A percentile compares a stretch with the other conserved stretches of the same genome.
Evolutionary conservation across 1,140 invertebrate species (phyloP).

Genomic region (Bombus cullumanus): DNA sequence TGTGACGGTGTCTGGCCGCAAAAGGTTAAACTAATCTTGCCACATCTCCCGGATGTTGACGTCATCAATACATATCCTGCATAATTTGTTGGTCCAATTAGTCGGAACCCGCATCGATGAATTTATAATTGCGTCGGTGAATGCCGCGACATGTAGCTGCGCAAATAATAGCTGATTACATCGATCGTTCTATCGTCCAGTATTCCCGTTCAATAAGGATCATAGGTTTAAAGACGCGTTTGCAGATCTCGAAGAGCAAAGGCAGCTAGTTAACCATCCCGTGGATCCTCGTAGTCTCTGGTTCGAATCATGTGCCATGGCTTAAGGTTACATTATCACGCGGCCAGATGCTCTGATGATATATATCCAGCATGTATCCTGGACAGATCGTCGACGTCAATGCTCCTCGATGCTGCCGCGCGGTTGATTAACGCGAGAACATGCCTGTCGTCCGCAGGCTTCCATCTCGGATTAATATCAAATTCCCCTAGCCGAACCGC

Average conservation of each 20-base stretch:
- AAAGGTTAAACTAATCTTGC: too few species aligned
- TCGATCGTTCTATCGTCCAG: neutral
- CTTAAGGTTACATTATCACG: constrained; percentile 47
- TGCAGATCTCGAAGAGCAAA: neutral
- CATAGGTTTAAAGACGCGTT: constrained; percentile 37
- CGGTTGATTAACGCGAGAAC: constrained; percentile 65
- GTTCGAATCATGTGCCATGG: constrained; percentile 16
- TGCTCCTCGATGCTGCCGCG: constrained; percentile 42
- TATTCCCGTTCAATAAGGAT: neutral
- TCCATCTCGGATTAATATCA: constrained; percentile 65
- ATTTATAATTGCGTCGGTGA: constrained; percentile 25
- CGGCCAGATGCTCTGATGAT: constrained; percentile 27
- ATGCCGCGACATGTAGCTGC: neutral
- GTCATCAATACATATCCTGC: neutral
- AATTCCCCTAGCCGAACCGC: constrained; percentile 40
- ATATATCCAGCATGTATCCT: constrained; percentile 38
- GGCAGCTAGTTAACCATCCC: neutral
- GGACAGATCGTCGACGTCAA: constrained; percentile 48
- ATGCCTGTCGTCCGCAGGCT: constrained; percentile 57
- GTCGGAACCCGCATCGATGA: neutral
- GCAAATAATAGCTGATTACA: constrained; percentile 40
- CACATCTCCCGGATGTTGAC: neutral
- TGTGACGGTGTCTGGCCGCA: too few species aligned
- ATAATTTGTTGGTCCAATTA: constrained; percentile 32
- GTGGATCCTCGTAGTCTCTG: neutral